Evolutionary conservation across 2,888 invertebrate genomes (phyloP).

Genomic region (Netelia virgata): DNA sequence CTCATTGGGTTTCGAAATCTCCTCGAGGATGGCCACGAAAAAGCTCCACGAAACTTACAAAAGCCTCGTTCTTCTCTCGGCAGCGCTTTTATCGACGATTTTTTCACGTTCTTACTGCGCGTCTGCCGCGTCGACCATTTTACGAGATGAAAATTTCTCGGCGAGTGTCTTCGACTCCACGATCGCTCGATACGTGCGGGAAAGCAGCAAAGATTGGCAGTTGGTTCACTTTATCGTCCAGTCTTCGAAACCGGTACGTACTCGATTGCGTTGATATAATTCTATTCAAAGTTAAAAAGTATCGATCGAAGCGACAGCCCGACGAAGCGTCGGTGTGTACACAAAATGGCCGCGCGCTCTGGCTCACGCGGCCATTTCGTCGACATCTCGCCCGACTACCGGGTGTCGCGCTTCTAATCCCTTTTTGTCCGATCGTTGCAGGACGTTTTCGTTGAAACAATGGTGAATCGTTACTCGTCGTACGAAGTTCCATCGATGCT

Average conservation of each 20-base stretch:
- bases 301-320: not conserved
- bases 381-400: too few relatives aligned
- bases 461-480: not conserved
- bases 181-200: conserved; percentile 31
- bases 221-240: conserved; percentile 44
- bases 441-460: not conserved
- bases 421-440: not conserved
- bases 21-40: conserved; percentile 30
- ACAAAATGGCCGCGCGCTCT: not conserved
- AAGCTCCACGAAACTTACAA: not conserved
- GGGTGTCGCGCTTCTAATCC: too few relatives aligned
- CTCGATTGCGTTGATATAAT: not conserved
- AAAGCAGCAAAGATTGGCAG: conserved; percentile 7
- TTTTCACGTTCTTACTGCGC: not conserved
- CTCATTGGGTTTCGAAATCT: conserved; percentile 43
- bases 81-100: not conserved
- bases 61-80: not conserved
- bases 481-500: not conserved
- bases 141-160: not conserved
- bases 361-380: too few relatives aligned
- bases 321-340: not conserved
- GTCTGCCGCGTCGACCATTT: not conserved
- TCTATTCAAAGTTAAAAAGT: not conserved
- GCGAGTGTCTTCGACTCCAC: conserved; percentile 6
- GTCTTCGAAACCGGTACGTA: not conserved